phyloP scores from a whole-genome alignment of 2,797 vertebrate genomes.

The Crenichthys baileyi region DNA sequence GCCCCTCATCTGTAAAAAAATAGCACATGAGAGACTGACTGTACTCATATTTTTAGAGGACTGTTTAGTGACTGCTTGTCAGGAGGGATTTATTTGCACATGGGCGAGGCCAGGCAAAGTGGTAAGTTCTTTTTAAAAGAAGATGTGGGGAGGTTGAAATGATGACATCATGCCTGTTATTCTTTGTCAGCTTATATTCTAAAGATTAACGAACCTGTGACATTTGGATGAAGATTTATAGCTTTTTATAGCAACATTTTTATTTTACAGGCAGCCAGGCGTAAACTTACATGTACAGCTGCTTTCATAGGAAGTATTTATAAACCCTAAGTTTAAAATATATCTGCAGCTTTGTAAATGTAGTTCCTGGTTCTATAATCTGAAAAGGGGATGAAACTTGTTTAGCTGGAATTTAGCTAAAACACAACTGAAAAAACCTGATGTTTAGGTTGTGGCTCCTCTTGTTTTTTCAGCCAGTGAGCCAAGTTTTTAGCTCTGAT shows the following conservation, averaged over 20 bases:
- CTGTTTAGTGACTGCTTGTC: constrained; percentile 99
- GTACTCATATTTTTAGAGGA: constrained; percentile 99
- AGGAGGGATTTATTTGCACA: constrained; percentile 99
- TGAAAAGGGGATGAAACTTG: constrained; percentile 4
- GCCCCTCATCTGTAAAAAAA: constrained; percentile 99
- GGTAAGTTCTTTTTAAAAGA: constrained; percentile 89
- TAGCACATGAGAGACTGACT: constrained; percentile 98
- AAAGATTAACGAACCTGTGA: constrained; percentile 37
- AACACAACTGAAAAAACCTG: background rate
- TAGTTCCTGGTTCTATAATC: constrained; percentile 40
- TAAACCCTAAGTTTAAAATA: constrained; percentile 42
- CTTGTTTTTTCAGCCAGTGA: background rate
- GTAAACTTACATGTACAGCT: constrained; percentile 44
- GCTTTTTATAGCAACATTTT: constrained; percentile 47
- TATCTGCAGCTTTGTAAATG: constrained; percentile 36
- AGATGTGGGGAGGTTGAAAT: constrained; percentile 50
- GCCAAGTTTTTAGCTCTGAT: background rate
- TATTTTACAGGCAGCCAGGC: constrained; percentile 36
- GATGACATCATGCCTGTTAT: constrained; percentile 23
- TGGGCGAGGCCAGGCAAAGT: constrained; percentile 99
- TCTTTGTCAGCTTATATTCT: constrained; percentile 25
- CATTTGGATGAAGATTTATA: constrained; percentile 39
- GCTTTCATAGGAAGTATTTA: constrained; percentile 25
- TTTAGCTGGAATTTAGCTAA: too few species aligned
- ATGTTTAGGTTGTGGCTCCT: background rate